A percentile compares a stretch with the other conserved stretches of the same genome.
phyloP scores from a whole-genome alignment of 2,797 vertebrate genomes.

The Australoheros facetus region DNA sequence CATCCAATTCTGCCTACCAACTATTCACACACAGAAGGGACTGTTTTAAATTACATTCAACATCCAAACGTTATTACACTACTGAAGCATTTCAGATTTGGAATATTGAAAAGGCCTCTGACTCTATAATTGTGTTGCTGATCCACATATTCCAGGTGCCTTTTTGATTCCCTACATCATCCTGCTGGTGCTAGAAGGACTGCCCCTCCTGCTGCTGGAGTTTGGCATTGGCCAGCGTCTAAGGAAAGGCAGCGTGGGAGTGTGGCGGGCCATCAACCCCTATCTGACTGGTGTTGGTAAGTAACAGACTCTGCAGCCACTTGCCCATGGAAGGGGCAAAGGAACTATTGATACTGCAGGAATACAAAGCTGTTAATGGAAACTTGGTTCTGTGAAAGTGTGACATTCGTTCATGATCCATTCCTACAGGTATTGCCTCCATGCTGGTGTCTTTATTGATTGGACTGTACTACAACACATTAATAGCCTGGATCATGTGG shows the following conservation, averaged over 20 bases:
- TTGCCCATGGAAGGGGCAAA: fast-evolving
- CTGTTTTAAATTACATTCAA: background rate
- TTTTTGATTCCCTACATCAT: conserved; percentile 97
- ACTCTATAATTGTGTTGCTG: background rate
- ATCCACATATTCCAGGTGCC: conserved; percentile 81
- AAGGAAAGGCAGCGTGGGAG: conserved; percentile 88
- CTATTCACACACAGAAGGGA: too few relatives aligned
- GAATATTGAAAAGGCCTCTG: background rate
- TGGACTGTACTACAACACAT: conserved; percentile 92
- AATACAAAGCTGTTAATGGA: background rate
- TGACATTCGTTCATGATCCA: background rate
- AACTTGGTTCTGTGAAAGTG: background rate
- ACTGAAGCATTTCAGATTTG: background rate
- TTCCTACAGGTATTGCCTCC: conserved; percentile 86
- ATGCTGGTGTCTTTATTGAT: conserved; percentile 90
- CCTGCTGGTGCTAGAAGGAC: conserved; percentile 91
- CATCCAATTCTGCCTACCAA: too few relatives aligned
- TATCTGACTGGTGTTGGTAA: conserved; percentile 89
- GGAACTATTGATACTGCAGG: fast-evolving
- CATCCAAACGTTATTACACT: background rate
- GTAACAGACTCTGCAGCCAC: conserved; percentile 20
- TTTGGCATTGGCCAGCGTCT: conserved; percentile 95
- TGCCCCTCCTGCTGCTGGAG: conserved; percentile 91
- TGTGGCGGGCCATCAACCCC: conserved; percentile 86
- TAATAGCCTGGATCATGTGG: conserved; percentile 94